These are phyloP conservation scores for Drosophila tropicalis DNA, from an alignment of 1,140 invertebrate species.

Conservation along the genomic window DNA sequence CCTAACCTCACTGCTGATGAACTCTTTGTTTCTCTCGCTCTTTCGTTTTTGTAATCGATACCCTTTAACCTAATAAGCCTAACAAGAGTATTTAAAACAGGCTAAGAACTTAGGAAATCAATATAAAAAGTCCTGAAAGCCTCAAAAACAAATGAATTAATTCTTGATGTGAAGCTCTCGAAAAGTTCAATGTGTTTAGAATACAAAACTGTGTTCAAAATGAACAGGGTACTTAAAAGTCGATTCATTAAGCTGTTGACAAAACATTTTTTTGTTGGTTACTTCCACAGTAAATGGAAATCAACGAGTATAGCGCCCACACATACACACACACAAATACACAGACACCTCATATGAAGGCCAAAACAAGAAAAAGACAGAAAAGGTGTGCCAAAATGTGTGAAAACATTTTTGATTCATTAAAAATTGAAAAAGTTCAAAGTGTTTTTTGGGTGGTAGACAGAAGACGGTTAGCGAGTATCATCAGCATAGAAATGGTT, in stretches of 20 bases:
- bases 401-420: slow-evolving; percentile 82
- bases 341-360: background rate
- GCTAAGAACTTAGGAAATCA: no score
- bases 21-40: slow-evolving; percentile 8
- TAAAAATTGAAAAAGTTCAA: slow-evolving; percentile 83
- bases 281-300: slow-evolving; percentile 58
- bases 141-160: no score
- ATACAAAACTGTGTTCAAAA: background rate
- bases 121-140: no score
- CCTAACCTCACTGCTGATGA: slow-evolving; percentile 27
- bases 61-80: background rate
- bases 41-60: background rate
- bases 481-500: slow-evolving; percentile 1
- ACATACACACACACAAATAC: slow-evolving; percentile 17
- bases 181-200: no score
- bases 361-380: slow-evolving; percentile 21
- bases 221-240: background rate
- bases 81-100: background rate
- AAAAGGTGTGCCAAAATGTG: slow-evolving; percentile 69
- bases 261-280: slow-evolving; percentile 38
- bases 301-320: slow-evolving; percentile 40
- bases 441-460: slow-evolving; percentile 70
- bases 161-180: no score
- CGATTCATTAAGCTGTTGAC: background rate
- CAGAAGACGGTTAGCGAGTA: slow-evolving; percentile 19